Evolutionary conservation across 2,113 vertebrate species (phyloP).

Genomic region (Neopipo cinnamomea): DNA sequence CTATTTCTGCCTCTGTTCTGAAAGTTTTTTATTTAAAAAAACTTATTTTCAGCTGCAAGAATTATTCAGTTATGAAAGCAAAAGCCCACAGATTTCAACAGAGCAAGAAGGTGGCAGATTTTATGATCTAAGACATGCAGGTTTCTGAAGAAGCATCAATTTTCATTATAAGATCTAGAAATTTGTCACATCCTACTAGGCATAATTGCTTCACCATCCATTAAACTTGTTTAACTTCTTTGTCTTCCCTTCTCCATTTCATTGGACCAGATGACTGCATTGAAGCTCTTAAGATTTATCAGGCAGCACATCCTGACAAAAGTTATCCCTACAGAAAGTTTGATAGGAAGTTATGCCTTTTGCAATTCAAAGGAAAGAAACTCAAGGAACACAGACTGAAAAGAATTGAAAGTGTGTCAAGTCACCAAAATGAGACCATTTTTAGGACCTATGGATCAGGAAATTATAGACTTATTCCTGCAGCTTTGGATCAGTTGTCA

Average conservation of each 20-base stretch:
- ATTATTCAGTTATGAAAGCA: neutral
- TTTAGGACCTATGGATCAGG: constrained; percentile 15
- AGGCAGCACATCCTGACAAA: neutral
- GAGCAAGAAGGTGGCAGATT: neutral
- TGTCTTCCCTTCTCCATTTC: neutral
- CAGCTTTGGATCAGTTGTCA: neutral
- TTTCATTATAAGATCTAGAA: neutral
- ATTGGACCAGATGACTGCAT: neutral
- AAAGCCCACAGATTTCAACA: neutral
- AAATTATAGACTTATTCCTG: constrained; percentile 25
- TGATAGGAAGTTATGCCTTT: neutral
- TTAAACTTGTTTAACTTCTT: neutral
- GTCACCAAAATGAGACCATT: neutral
- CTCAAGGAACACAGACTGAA: neutral
- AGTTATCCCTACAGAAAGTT: neutral
- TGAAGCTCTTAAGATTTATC: neutral
- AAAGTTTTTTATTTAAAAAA: neutral
- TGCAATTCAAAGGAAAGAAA: neutral
- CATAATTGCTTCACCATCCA: neutral
- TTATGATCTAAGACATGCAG: neutral
- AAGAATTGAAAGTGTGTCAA: neutral
- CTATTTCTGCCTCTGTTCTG: neutral
- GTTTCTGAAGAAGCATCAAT: neutral
- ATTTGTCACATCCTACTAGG: neutral
- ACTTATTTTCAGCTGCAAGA: neutral